Percentiles rank a stretch among this genome's conserved stretches.
These are phyloP conservation scores for Calosoma granatense DNA, from an alignment of 1,140 invertebrate genomes.

Conservation along the genomic window DNA sequence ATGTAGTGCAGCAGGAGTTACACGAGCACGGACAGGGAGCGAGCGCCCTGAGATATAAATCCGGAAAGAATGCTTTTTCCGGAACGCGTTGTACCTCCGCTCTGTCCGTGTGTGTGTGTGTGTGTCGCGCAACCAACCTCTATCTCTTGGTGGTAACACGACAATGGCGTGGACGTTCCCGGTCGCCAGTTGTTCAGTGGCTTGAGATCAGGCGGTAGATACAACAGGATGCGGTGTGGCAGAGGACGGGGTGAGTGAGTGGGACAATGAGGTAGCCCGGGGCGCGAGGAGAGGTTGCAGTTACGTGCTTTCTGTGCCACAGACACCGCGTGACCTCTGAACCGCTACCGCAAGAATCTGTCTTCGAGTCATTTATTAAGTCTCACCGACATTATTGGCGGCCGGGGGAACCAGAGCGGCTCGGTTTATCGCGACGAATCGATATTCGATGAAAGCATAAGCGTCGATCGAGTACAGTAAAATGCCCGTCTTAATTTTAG, in stretches of 20 bases:
- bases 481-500: not conserved
- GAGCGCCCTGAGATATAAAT: too few species aligned
- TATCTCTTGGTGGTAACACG: not conserved
- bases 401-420: too few species aligned
- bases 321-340: slow-evolving; percentile 1
- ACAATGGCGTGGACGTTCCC: not conserved
- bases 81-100: not conserved
- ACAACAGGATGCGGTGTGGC: too few species aligned
- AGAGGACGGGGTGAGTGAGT: not conserved
- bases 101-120: not conserved
- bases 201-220: too few species aligned
- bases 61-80: not conserved
- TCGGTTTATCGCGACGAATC: not conserved
- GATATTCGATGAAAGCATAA: not conserved
- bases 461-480: not conserved
- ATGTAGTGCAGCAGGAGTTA: too few species aligned
- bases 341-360: not conserved
- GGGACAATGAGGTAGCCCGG: too few species aligned
- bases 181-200: too few species aligned
- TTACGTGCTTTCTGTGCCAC: not conserved
- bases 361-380: slow-evolving; percentile 7
- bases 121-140: not conserved
- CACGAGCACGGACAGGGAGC: too few species aligned
- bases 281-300: not conserved
- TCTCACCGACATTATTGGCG: not conserved